phyloP scores from a whole-genome alignment of 2,888 invertebrate genomes.

The Stratiomys singularior region DNA sequence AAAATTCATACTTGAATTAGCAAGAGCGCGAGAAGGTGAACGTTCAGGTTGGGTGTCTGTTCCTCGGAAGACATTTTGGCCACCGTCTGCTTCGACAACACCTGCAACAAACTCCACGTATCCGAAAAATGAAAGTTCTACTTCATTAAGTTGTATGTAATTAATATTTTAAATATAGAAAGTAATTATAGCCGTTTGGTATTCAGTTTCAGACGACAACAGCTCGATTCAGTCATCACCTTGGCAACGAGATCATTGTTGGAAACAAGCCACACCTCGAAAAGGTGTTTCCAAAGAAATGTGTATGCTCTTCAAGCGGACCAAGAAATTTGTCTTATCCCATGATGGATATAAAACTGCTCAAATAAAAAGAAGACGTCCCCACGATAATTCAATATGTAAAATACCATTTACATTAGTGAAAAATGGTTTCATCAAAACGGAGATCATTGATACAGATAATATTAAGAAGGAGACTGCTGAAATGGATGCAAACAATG shows the following conservation, averaged over 20 bases:
- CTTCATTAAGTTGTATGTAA: constrained; percentile 81
- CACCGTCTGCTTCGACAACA: constrained; percentile 76
- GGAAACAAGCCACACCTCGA: constrained; percentile 84
- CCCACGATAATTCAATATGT: constrained; percentile 68
- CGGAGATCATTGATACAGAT: constrained; percentile 42
- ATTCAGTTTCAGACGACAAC: constrained; percentile 85
- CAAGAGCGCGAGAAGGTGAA: constrained; percentile 80
- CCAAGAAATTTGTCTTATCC: constrained; percentile 59
- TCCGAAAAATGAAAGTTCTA: constrained; percentile 77
- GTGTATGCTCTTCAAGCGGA: constrained; percentile 69
- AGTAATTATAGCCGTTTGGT: constrained; percentile 26
- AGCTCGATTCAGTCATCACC: constrained; percentile 91
- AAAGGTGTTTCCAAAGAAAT: constrained; percentile 79
- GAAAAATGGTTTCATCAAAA: constrained; percentile 50
- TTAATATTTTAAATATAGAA: constrained; percentile 20
- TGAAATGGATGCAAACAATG: constrained; percentile 28
- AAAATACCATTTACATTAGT: constrained; percentile 53
- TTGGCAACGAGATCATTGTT: constrained; percentile 90
- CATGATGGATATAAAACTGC: constrained; percentile 58
- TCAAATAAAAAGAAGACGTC: constrained; percentile 73
- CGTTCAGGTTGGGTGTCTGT: constrained; percentile 90
- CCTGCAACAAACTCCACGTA: constrained; percentile 65
- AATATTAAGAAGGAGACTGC: constrained; percentile 49
- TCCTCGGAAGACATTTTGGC: constrained; percentile 88
- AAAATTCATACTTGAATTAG: constrained; percentile 88